Base-by-base conservation (phyloP, 1,140 invertebrate genomes). In the Sweltsa coloradensis region DNA sequence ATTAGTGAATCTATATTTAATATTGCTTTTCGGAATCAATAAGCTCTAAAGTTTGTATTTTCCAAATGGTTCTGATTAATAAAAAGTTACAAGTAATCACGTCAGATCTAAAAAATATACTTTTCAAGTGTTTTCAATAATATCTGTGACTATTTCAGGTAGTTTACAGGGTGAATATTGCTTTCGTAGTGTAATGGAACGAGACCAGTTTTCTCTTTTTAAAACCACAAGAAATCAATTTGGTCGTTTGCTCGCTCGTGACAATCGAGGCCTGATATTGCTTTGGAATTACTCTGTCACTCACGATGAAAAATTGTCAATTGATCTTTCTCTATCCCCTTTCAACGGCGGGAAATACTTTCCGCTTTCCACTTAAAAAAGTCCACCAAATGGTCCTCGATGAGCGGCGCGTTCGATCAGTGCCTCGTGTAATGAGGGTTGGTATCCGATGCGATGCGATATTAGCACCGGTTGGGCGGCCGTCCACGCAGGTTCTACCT, bases 141-240 rank as follows among this genome's bases (percentile, higher is more conserved):
- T n/a, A n/a, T n/a, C n/a, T n/a, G n/a, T n/a, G n/a, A n/a, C n/a
- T n/a, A n/a, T n/a, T n/a, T n/a, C n/a, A n/a, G n/a, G n/a, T n/a
- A n/a, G n/a, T n/a, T n/a, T n/a, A n/a, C 18, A 42, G 41, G 41
- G n/a, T 42, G 23, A 42, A 42, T 42, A 42, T 42, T 42, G 41
- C 41, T 42, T 42, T 25, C n/a, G 18, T 22, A 26, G 18, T 42
- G 21, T 42, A 23, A n/a, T n/a, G n/a, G n/a, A n/a, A n/a, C n/a
- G n/a, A n/a, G n/a, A n/a, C n/a, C n/a, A n/a, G n/a, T n/a, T n/a
- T n/a, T n/a, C n/a, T n/a, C n/a, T n/a, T n/a, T n/a, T n/a, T n/a
- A n/a, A n/a, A n/a, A n/a, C n/a, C n/a, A n/a, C n/a, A n/a, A n/a
- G n/a, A n/a, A n/a, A n/a, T n/a, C n/a, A n/a, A n/a, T n/a, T n/a